Evolutionary conservation across 2,888 invertebrate genomes (phyloP).

Genomic region (Hololepta plana): DNA sequence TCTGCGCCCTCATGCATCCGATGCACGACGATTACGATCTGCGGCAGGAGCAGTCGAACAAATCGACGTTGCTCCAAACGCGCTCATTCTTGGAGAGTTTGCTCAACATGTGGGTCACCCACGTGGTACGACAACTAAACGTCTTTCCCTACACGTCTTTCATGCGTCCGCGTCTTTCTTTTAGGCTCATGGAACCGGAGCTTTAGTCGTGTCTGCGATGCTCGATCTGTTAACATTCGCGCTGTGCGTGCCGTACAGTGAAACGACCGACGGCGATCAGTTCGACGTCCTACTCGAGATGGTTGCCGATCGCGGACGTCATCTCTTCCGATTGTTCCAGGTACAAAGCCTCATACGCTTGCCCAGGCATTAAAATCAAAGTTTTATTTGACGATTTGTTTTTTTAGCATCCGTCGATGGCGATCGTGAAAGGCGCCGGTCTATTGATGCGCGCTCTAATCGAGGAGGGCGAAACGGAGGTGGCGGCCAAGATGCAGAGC

Average conservation of each 20-base stretch:
- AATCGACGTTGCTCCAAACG: conserved; percentile 83
- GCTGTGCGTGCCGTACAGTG: conserved; percentile 95
- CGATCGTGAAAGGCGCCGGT: conserved; percentile 96
- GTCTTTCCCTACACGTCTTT: background rate
- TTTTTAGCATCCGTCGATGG: conserved; percentile 81
- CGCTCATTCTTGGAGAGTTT: conserved; percentile 82
- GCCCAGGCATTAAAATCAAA: conserved; percentile 3
- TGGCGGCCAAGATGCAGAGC: conserved; percentile 88
- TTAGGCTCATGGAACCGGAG: conserved; percentile 83
- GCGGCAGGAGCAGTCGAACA: conserved; percentile 94
- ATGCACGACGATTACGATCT: conserved; percentile 95
- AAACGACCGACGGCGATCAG: conserved; percentile 94
- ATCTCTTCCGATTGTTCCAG: conserved; percentile 83
- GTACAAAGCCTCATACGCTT: conserved; percentile 25
- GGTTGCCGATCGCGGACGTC: conserved; percentile 82
- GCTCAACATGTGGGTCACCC: conserved; percentile 85
- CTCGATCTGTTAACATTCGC: conserved; percentile 95
- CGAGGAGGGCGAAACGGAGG: conserved; percentile 88
- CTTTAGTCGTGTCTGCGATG: conserved; percentile 93
- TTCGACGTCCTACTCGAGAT: conserved; percentile 86
- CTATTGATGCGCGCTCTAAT: conserved; percentile 93
- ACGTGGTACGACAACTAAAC: conserved; percentile 54
- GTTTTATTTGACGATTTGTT: too few relatives aligned
- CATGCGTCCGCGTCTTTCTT: conserved; percentile 10
- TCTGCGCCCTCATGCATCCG: conserved; percentile 96